phyloP scores from a whole-genome alignment of 64 coral and sea anemone species.

The Catalaphyllia jardinei region DNA sequence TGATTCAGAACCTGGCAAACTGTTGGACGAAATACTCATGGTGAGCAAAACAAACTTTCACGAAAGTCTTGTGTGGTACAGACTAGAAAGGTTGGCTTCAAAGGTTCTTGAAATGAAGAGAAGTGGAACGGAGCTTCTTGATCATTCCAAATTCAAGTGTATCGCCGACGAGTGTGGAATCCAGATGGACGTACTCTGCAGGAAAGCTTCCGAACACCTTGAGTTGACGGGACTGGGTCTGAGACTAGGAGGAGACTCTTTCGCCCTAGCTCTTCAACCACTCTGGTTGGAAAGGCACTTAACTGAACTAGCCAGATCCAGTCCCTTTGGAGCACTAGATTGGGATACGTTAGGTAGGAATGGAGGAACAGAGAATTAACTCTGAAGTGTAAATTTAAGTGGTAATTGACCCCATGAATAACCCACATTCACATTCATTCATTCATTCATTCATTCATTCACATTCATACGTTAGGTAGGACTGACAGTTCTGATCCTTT shows the following conservation, averaged over 20 bases:
- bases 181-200: not conserved
- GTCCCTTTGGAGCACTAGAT: constrained; percentile 5
- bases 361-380: no score
- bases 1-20: constrained; percentile 1
- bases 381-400: no score
- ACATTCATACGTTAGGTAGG: constrained; percentile 16
- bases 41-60: not conserved
- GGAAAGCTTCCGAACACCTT: constrained; percentile 20
- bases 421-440: no score
- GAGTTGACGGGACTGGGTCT: constrained; percentile 26
- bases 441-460: no score
- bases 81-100: not conserved
- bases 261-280: constrained; percentile 19
- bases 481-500: not conserved
- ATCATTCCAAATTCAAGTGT: constrained; percentile 19
- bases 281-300: constrained; percentile 42
- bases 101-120: constrained; percentile 23
- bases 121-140: constrained; percentile 5
- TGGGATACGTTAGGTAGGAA: constrained; percentile 1
- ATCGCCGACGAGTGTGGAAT: constrained; percentile 60
- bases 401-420: no score
- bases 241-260: constrained; percentile 3
- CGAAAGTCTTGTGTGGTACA: constrained; percentile 7
- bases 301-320: constrained; percentile 13
- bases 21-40: constrained; percentile 19